Evolutionary conservation across 1,140 invertebrate genomes (phyloP).

Genomic region (Globodera rostochiensis): DNA sequence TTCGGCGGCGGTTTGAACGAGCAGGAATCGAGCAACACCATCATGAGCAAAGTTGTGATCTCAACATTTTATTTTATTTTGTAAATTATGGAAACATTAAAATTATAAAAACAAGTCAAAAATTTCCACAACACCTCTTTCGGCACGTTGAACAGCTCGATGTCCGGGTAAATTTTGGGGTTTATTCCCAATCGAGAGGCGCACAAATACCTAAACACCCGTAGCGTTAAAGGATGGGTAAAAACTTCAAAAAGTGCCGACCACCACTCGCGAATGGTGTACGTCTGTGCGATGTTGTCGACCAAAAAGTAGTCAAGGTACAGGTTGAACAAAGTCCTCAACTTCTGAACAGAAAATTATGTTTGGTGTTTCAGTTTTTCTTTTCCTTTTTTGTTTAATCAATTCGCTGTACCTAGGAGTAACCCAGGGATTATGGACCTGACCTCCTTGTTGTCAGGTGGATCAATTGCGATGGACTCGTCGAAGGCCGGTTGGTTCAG

Average conservation of each 20-base stretch:
- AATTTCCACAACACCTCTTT: not conserved
- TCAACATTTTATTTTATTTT: not conserved
- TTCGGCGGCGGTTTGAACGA: not conserved
- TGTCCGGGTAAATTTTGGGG: not conserved
- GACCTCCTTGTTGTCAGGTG: not conserved
- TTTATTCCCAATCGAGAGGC: not conserved
- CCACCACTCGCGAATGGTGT: conserved; percentile 37
- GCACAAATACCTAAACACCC: conserved; percentile 10
- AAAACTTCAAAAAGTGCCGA: not conserved
- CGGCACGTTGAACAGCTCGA: not conserved
- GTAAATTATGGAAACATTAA: no score
- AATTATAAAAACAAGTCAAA: no score
- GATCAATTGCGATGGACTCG: conserved; percentile 8
- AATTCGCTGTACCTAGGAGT: not conserved
- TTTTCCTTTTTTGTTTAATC: no score
- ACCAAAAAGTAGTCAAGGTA: conserved; percentile 32
- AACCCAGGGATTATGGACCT: not conserved
- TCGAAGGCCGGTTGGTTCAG: not conserved
- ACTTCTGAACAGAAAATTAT: conserved; percentile 24
- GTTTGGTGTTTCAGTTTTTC: not conserved
- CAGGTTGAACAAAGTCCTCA: conserved; percentile 15
- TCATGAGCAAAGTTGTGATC: not conserved
- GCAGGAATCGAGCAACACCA: not conserved
- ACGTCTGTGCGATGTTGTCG: conserved; percentile 13
- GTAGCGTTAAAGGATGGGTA: conserved; percentile 1